Conservation (phyloP, 2,113 vertebrate genomes). For the Spermophilus dauricus region DNA sequence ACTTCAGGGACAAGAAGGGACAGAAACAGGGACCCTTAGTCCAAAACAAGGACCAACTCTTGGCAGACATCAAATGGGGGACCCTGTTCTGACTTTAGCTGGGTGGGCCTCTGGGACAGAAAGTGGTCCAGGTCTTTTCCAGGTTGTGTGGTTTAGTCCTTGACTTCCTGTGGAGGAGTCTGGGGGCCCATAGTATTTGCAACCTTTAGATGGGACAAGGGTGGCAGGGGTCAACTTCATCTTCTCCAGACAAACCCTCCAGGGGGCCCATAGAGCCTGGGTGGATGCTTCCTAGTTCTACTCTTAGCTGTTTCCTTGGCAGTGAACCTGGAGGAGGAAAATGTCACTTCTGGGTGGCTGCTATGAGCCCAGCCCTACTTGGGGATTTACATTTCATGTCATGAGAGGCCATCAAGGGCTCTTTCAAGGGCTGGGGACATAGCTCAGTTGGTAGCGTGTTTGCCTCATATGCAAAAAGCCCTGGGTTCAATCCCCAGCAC, state of each 20-base stretch:
- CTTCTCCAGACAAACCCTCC: background rate
- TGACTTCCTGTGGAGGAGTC: background rate
- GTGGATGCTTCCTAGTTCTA: background rate
- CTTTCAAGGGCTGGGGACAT: background rate
- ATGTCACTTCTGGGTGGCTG: background rate
- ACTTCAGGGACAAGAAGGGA: background rate
- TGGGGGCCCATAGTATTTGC: background rate
- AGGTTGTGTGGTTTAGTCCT: slow-evolving; percentile 3
- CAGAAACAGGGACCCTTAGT: background rate
- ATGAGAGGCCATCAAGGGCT: background rate
- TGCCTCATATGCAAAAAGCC: no score
- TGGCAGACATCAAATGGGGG: background rate
- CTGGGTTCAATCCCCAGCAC: no score
- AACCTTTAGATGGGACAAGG: background rate
- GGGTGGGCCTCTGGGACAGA: background rate
- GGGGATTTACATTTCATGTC: background rate
- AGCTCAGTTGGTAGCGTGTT: no score
- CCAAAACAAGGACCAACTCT: background rate
- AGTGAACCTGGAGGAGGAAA: slow-evolving; percentile 49
- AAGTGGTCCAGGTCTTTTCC: background rate
- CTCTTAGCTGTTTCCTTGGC: background rate
- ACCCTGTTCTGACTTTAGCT: background rate
- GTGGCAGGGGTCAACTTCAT: background rate
- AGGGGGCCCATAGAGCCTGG: background rate
- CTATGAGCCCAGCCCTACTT: background rate